These are phyloP conservation scores for Anthrax anthrax DNA, from an alignment of 2,888 invertebrate genomes.

Conservation along the genomic window DNA sequence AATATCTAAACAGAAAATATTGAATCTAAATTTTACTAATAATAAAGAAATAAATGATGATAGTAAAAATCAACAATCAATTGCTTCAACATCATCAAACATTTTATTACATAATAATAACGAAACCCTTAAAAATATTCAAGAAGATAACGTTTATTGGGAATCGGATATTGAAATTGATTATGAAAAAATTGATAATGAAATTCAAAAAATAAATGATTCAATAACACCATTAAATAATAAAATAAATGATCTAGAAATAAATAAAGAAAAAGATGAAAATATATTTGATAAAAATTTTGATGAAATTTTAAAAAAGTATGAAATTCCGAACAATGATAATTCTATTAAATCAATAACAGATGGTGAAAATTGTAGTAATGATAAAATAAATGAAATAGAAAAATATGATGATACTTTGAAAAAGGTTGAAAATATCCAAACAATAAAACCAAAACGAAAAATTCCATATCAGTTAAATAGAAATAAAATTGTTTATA, in stretches of 20 bases:
- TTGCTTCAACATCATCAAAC: background rate
- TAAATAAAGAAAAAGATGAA: background rate
- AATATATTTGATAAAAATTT: background rate
- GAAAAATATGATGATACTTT: too few relatives aligned
- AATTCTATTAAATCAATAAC: background rate
- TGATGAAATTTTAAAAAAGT: background rate
- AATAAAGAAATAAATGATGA: constrained; percentile 20
- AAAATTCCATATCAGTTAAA: background rate
- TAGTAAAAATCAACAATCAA: background rate
- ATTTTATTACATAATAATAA: background rate
- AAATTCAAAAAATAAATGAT: background rate
- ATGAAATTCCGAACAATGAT: background rate
- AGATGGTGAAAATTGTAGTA: too few relatives aligned
- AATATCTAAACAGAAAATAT: background rate
- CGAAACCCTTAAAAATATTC: background rate
- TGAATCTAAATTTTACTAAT: background rate
- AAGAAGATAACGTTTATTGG: background rate
- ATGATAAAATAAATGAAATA: background rate
- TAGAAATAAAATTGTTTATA: background rate
- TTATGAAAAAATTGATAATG: constrained; percentile 3
- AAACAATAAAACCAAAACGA: background rate
- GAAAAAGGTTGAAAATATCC: background rate
- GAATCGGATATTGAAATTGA: constrained; percentile 7
- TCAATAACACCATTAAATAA: background rate
- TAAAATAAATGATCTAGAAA: background rate